phyloP scores from a whole-genome alignment of 2,888 invertebrate species.

The Philereme transversata region DNA sequence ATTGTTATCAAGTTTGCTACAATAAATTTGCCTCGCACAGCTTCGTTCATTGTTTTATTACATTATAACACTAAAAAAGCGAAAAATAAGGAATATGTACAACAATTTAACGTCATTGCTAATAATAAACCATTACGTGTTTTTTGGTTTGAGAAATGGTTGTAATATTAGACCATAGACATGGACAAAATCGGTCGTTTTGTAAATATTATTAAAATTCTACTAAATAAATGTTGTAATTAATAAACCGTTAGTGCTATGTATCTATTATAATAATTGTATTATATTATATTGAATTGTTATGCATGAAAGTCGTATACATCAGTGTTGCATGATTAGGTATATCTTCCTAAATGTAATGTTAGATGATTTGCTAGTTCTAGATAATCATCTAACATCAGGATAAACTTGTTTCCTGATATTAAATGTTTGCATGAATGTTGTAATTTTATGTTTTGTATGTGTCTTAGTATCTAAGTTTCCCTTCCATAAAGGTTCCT shows the following conservation, averaged over 20 bases:
- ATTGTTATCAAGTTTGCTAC: slow-evolving; percentile 25
- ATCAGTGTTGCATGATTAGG: background rate
- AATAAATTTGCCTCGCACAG: slow-evolving; percentile 27
- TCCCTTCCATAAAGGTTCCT: no score
- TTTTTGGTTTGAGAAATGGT: slow-evolving; percentile 4
- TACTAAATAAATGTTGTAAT: slow-evolving; percentile 1
- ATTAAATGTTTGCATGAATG: slow-evolving; percentile 17
- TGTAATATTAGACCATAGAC: slow-evolving; percentile 24
- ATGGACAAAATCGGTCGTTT: slow-evolving; percentile 30
- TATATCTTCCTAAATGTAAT: background rate
- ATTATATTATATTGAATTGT: background rate
- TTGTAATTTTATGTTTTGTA: slow-evolving; percentile 4
- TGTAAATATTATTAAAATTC: slow-evolving; percentile 24
- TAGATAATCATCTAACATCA: no score
- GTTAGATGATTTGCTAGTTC: background rate
- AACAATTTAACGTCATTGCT: slow-evolving; percentile 14
- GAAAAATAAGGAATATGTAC: slow-evolving; percentile 1
- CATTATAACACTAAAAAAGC: slow-evolving; percentile 25
- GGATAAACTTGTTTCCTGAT: slow-evolving; percentile 3
- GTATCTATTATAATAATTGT: no score
- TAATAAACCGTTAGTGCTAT: background rate
- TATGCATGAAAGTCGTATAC: slow-evolving; percentile 4
- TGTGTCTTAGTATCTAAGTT: background rate
- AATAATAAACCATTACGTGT: slow-evolving; percentile 10
- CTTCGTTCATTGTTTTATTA: slow-evolving; percentile 30